Percentiles rank a stretch among this genome's conserved stretches.
These are phyloP conservation scores for Lucilia sericata DNA, from an alignment of 1,140 invertebrate species.

Conservation along the genomic window DNA sequence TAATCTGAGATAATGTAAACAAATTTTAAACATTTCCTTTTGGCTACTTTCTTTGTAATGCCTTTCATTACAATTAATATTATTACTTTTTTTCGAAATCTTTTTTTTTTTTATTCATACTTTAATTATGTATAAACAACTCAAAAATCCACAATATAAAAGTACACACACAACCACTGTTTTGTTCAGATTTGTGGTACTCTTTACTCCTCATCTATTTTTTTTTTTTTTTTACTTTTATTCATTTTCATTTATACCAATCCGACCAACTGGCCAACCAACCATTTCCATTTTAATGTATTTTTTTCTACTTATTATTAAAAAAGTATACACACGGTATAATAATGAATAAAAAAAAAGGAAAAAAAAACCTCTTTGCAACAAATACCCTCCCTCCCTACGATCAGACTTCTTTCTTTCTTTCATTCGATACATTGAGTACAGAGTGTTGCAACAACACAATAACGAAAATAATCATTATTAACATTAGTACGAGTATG, in stretches of 20 bases:
- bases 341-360: too few relatives aligned
- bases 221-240: too few relatives aligned
- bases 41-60: too few relatives aligned
- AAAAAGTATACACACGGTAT: too few relatives aligned
- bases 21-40: too few relatives aligned
- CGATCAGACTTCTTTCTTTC: neutral
- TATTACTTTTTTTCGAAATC: neutral
- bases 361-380: neutral
- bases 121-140: slow-evolving; percentile 34
- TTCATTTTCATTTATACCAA: too few relatives aligned
- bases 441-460: neutral
- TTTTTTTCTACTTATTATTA: neutral
- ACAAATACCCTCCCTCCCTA: slow-evolving; percentile 7
- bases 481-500: neutral
- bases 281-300: neutral
- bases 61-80: neutral
- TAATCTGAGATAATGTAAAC: too few relatives aligned
- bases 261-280: slow-evolving; percentile 4
- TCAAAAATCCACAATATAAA: slow-evolving; percentile 8
- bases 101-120: neutral
- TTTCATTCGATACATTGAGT: too few relatives aligned
- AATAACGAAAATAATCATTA: neutral
- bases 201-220: neutral
- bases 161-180: neutral
- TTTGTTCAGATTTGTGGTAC: slow-evolving; percentile 33